Evolutionary conservation across 2,797 vertebrate species (phyloP).

Genomic region (Malacoctenus gilli): DNA sequence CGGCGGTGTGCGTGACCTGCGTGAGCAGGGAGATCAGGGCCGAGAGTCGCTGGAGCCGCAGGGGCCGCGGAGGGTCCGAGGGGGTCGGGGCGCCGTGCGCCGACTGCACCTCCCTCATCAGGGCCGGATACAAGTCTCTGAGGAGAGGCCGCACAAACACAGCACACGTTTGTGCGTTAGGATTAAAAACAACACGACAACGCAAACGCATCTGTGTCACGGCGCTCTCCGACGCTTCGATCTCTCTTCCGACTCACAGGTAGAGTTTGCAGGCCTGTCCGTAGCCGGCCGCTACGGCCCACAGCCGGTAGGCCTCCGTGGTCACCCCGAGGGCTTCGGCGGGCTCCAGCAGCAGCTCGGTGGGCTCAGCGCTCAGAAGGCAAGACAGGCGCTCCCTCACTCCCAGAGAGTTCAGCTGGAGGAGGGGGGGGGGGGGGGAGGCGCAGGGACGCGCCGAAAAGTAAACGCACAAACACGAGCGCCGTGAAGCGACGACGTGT

Average conservation of each 20-base stretch:
- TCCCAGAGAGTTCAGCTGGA: constrained; percentile 86
- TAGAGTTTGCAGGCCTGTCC: constrained; percentile 91
- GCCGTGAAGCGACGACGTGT: no score
- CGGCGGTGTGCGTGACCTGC: constrained; percentile 87
- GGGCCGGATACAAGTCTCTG: constrained; percentile 92
- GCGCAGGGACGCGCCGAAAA: no score
- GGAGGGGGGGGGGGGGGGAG: background rate
- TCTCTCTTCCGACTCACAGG: constrained; percentile 85
- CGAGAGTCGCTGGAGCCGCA: constrained; percentile 81
- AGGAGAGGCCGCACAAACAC: constrained; percentile 3
- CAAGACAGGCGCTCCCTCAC: constrained; percentile 84
- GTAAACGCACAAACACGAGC: background rate
- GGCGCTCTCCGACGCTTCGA: no score
- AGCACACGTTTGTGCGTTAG: no score
- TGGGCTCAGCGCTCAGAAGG: constrained; percentile 86
- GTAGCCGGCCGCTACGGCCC: constrained; percentile 89
- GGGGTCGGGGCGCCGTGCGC: constrained; percentile 65
- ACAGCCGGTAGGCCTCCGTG: constrained; percentile 90
- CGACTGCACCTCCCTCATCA: constrained; percentile 86
- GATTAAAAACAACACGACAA: no score
- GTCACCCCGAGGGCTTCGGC: constrained; percentile 84
- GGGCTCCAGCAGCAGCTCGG: constrained; percentile 84
- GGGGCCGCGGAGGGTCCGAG: constrained; percentile 54
- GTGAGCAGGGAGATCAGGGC: constrained; percentile 88
- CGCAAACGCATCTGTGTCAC: no score